A percentile compares a stretch with the other conserved stretches of the same genome.
Conservation (phyloP, 1,140 invertebrate genomes). For the Cheumatopsyche charites region DNA sequence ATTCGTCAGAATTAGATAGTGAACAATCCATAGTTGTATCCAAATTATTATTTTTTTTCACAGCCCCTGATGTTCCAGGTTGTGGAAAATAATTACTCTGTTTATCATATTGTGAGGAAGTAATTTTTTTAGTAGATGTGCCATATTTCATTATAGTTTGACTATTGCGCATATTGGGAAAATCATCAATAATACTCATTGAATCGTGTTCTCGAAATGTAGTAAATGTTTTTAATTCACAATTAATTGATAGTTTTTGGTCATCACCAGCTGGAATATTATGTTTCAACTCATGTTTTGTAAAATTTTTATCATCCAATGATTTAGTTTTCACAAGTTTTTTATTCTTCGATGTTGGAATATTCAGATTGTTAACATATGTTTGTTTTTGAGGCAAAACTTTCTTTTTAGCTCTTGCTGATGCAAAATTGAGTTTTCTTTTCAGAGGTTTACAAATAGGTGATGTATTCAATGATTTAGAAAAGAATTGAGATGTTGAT, state of each 20-base stretch:
- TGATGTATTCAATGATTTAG: neutral
- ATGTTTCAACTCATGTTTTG: too few relatives aligned
- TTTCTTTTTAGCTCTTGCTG: neutral
- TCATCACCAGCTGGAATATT: too few relatives aligned
- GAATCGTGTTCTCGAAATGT: too few relatives aligned
- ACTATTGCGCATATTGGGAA: too few relatives aligned
- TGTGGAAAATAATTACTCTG: constrained; percentile 55
- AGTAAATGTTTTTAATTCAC: too few relatives aligned
- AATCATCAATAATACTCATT: too few relatives aligned
- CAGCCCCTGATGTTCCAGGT: constrained; percentile 54
- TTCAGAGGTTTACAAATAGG: neutral
- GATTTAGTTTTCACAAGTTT: too few relatives aligned
- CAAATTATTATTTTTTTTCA: constrained; percentile 31
- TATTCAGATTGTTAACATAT: too few relatives aligned
- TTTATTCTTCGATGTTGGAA: too few relatives aligned
- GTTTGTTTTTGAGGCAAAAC: too few relatives aligned
- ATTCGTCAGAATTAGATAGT: constrained; percentile 28
- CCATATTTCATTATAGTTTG: neutral
- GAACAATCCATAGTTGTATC: neutral
- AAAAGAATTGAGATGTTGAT: neutral
- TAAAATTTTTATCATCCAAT: too few relatives aligned
- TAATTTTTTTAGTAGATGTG: constrained; percentile 28
- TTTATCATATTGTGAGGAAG: constrained; percentile 55
- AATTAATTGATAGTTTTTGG: too few relatives aligned
- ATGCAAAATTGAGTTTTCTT: neutral